Base-by-base conservation (phyloP, 2,797 vertebrate species). In the Urocyon cinereoargenteus region DNA sequence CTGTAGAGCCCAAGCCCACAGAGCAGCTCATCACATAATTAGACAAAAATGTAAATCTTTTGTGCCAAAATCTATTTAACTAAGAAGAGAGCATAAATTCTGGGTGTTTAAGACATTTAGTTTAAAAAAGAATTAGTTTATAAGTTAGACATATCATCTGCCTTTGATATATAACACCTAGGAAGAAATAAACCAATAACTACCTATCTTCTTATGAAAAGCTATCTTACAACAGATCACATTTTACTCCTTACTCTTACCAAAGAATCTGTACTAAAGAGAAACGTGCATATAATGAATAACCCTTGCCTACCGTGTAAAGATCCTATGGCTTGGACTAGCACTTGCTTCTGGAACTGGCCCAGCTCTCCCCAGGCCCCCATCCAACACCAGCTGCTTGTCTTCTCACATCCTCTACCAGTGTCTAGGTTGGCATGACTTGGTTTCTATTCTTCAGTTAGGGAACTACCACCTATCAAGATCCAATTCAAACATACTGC, bases 181-280 rank as follows among this genome's bases (percentile, higher is more conserved):
- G 62, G 36, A 90, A 86, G 24, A 62, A 57, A 94, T 6, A 95
- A 11, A 68, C 62, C 45, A 68, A 15, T 72, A 79, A 90, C 24
- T 49, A 72, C 16, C 55, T 78, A 19, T 55, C 66, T 49, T 81
- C 36, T 59, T n/a, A n/a, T 1, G 75, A 75, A 81, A 57, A 31
- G 16, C 26, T 36, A 16, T 6, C 45, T 82, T 68, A 36, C 10
- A 61, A 73, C 1, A n/a, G 8, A 59, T n/a, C 10, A 57, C 31
- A 64, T 18, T 28, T 70, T 36, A 55, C 19, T 83, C 40, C 26
- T 70, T 18, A 36, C 26, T 55, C 21, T 4, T 31, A 51, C n/a
- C 49, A 84, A 26, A 93, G 55, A 70, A 51, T 16, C 5, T 53
- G 15, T 34, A 22, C 2, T 40, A 62, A 77, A 77, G 15, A 57